Conservation (phyloP, 2,113 vertebrate species). For the Trichechus manatus region DNA sequence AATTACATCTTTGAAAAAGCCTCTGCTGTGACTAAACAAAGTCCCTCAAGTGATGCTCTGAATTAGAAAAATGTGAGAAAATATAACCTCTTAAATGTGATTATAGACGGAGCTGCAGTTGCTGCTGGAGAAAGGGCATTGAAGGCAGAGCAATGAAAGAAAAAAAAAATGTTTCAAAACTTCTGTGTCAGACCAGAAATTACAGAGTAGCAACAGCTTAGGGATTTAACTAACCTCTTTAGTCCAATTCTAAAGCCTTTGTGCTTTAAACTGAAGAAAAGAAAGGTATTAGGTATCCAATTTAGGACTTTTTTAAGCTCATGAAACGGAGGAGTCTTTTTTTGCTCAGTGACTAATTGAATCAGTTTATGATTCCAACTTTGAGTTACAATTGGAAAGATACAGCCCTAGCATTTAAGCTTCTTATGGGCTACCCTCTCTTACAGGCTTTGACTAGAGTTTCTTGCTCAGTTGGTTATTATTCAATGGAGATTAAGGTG, state of each 20-base stretch:
- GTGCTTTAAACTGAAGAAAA: constrained; percentile 72
- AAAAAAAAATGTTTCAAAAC: constrained; percentile 69
- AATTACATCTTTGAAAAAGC: constrained; percentile 58
- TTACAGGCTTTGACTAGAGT: not conserved
- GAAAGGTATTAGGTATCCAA: constrained; percentile 68
- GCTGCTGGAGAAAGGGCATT: constrained; percentile 30
- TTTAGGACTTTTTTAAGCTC: constrained; percentile 56
- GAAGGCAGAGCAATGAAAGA: constrained; percentile 17
- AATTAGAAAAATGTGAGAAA: constrained; percentile 55
- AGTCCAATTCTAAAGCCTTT: constrained; percentile 56
- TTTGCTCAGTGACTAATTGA: not conserved
- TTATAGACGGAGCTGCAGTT: constrained; percentile 16
- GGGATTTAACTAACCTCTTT: constrained; percentile 74
- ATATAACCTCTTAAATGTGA: constrained; percentile 69
- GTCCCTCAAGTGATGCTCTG: constrained; percentile 46
- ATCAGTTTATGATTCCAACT: not conserved
- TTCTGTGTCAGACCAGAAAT: constrained; percentile 71
- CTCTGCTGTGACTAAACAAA: constrained; percentile 69
- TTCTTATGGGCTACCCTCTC: not conserved
- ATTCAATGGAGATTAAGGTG: not conserved
- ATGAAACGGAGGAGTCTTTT: constrained; percentile 39
- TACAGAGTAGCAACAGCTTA: constrained; percentile 52
- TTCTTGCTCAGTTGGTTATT: not conserved
- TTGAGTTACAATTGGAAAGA: not conserved
- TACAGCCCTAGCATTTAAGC: accelerated